Conservation (phyloP, 2,797 vertebrate genomes). For the Poecile montanus region DNA sequence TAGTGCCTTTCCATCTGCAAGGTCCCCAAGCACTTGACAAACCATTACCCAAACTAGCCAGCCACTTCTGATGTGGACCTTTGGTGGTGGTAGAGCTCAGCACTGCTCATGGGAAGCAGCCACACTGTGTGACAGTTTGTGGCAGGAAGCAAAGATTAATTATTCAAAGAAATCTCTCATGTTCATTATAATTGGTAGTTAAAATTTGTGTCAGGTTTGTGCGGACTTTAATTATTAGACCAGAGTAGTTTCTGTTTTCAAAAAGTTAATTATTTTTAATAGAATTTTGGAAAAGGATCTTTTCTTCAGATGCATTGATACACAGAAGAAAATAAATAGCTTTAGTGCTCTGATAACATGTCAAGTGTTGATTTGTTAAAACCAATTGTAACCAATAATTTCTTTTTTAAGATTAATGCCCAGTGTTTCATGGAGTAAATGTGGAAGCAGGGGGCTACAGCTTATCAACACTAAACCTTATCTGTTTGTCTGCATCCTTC, state of each 20-base stretch:
- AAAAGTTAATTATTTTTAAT: background rate
- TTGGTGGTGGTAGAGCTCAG: background rate
- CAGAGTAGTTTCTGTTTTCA: background rate
- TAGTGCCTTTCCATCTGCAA: background rate
- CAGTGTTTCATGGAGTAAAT: background rate
- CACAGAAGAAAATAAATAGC: background rate
- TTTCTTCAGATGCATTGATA: background rate
- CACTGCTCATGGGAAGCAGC: background rate
- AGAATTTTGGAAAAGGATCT: background rate
- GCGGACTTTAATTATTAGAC: background rate
- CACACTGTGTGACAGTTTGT: background rate
- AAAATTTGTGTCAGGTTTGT: background rate
- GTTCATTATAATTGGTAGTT: background rate
- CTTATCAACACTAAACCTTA: conserved; percentile 1
- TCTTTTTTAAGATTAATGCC: background rate
- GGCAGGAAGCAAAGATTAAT: conserved; percentile 4
- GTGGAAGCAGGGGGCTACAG: background rate
- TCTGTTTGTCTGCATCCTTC: background rate
- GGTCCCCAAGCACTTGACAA: conserved; percentile 13
- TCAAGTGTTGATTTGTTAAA: background rate
- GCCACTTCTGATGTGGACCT: background rate
- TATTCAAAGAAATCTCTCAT: background rate
- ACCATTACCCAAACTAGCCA: background rate
- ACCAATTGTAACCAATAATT: background rate
- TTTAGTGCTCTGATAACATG: background rate